Evolutionary conservation across 1,140 invertebrate species (phyloP).

Genomic region (Cydia amplana): DNA sequence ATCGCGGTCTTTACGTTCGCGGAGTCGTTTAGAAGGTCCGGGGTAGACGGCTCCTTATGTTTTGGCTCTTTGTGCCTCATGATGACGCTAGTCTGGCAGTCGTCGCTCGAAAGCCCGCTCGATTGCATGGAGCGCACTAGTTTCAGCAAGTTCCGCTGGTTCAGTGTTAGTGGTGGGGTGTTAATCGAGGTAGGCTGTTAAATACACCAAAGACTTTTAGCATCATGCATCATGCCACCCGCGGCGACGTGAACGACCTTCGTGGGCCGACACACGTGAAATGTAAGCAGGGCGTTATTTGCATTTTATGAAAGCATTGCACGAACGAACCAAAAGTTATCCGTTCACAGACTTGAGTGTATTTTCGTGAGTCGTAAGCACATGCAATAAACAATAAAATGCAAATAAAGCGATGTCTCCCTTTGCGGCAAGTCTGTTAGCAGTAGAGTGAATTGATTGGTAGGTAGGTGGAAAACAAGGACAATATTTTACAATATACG

Average conservation of each 20-base stretch:
- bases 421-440: constrained; percentile 44
- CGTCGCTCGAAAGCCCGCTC: constrained; percentile 78
- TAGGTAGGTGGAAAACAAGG: neutral
- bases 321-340: constrained; percentile 60
- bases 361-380: constrained; percentile 68
- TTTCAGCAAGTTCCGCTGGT: constrained; percentile 80
- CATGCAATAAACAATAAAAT: constrained; percentile 78
- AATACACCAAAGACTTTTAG: constrained; percentile 73
- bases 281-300: constrained; percentile 66
- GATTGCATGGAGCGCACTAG: constrained; percentile 80
- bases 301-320: constrained; percentile 78
- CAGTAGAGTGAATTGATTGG: constrained; percentile 50
- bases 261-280: constrained; percentile 34
- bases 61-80: constrained; percentile 75
- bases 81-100: constrained; percentile 77
- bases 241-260: constrained; percentile 39
- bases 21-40: constrained; percentile 80
- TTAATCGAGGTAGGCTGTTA: constrained; percentile 77
- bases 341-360: constrained; percentile 44
- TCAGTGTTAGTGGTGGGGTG: constrained; percentile 77
- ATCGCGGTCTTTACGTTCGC: constrained; percentile 73
- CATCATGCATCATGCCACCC: constrained; percentile 70
- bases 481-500: neutral
- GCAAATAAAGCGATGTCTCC: constrained; percentile 76
- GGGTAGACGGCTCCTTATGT: constrained; percentile 75